Evolutionary conservation across 2,113 vertebrate genomes (phyloP), one percentile per base, ranked within the genome.

Genomic region (Macrotus californicus): DNA sequence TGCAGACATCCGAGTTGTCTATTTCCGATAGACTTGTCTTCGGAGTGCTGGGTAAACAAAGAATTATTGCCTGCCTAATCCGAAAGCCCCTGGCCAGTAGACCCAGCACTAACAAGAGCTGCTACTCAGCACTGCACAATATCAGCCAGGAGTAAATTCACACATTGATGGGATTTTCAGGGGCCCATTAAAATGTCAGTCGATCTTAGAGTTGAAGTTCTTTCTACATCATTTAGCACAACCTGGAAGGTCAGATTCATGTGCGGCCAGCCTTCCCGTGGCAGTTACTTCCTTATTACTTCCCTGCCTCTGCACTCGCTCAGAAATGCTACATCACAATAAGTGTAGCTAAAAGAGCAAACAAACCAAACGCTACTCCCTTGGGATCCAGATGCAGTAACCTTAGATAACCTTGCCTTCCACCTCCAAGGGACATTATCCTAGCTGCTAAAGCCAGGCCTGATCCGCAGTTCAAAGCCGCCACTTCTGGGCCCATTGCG

Each of bases 141-240:
- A 6, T 34, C 79, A 83, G 85, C 59, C 69, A 7, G 31, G 79
- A 41, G 91, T 75, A 82, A 69, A 87, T 26, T 43, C 70, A 39
- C 36, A 24, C 72, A 29, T 8, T n/a, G 29, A 43, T 67, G 86
- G 83, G 64, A 24, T 87, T 94, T 80, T 66, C 16, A 0, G 85
- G n/a, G 61, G 21, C 89, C 96, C 87, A 36, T 89, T 94, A 93
- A 96, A 92, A 94, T 85, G 70, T 84, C 89, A 80, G 80, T 66
- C 0, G 14, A 69, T 90, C 90, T 87, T 43, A 29, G 70, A 76
- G 50, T 52, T 29, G 1, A 54, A 70, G 66, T 87, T 93, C 95
- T 96, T 93, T 95, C 94, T 90, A 56, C 85, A 87, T 46, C 87
- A 77, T 81, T 96, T 92, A 94, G 87, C 85, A 90, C 84, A 95